These are phyloP conservation scores for Eumacrocentrus americanus DNA, from an alignment of 2,888 invertebrate species.

Conservation along the genomic window DNA sequence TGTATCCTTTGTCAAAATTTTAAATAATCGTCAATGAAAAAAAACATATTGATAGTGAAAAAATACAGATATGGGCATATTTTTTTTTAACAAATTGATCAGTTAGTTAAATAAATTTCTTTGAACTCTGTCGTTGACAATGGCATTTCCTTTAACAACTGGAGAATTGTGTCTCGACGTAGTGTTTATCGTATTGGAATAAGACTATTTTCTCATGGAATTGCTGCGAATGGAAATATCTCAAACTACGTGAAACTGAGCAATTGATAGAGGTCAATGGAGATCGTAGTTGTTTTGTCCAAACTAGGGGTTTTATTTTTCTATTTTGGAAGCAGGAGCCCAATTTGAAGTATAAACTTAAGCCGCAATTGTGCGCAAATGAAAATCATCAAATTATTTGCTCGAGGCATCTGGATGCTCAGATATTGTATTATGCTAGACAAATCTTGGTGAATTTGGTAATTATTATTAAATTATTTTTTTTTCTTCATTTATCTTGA, in stretches of 20 bases:
- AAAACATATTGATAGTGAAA: conserved; percentile 21
- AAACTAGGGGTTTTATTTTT: conserved; percentile 95
- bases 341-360: conserved; percentile 88
- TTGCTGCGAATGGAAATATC: conserved; percentile 86
- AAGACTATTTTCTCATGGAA: conserved; percentile 85
- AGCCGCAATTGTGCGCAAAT: conserved; percentile 68
- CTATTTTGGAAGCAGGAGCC: conserved; percentile 93
- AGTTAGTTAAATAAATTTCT: conserved; percentile 72
- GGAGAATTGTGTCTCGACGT: conserved; percentile 89
- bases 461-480: conserved; percentile 50
- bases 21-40: neutral
- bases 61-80: neutral
- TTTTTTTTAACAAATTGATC: conserved; percentile 48
- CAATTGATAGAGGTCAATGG: conserved; percentile 86
- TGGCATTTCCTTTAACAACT: conserved; percentile 76
- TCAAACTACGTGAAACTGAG: conserved; percentile 99
- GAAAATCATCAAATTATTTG: conserved; percentile 84
- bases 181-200: conserved; percentile 88
- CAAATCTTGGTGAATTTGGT: conserved; percentile 91
- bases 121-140: conserved; percentile 82
- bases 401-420: conserved; percentile 78
- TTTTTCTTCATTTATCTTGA: neutral
- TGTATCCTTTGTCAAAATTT: conserved; percentile 70
- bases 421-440: conserved; percentile 78
- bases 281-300: conserved; percentile 88